Evolutionary conservation across 2,113 vertebrate species (phyloP).

Genomic region (Cyprinodon variegatus): DNA sequence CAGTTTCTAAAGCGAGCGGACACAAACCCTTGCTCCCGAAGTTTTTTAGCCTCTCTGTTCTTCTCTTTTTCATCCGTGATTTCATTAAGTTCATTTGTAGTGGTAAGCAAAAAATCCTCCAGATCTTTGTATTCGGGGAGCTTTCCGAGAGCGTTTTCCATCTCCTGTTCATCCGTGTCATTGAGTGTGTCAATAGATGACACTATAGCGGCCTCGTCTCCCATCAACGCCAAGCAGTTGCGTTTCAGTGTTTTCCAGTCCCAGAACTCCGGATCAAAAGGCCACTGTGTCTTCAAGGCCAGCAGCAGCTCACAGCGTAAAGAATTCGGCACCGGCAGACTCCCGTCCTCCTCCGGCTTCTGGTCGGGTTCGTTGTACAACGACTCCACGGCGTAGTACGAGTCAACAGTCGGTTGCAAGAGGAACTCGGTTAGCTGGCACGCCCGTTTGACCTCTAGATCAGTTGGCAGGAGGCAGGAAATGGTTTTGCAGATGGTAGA

Average conservation of each 20-base stretch:
- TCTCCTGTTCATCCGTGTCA: constrained; percentile 90
- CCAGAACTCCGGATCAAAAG: constrained; percentile 99
- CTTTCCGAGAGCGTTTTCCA: constrained; percentile 78
- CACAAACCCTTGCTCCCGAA: constrained; percentile 94
- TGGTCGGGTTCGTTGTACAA: constrained; percentile 98
- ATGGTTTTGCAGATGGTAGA: constrained; percentile 99
- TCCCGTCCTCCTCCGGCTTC: constrained; percentile 96
- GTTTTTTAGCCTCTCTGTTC: constrained; percentile 93
- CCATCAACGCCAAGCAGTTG: constrained; percentile 97
- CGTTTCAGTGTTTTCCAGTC: constrained; percentile 99
- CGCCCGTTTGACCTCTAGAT: constrained; percentile 97
- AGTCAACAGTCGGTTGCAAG: constrained; percentile 95
- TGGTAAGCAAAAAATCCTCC: constrained; percentile 86
- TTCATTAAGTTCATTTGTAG: constrained; percentile 85
- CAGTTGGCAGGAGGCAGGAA: constrained; percentile 95
- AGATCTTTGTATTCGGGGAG: constrained; percentile 86
- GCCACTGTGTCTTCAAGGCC: constrained; percentile 99
- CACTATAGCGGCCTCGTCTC: constrained; percentile 97
- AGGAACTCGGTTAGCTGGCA: constrained; percentile 99
- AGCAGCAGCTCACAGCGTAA: constrained; percentile 96
- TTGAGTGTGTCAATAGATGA: constrained; percentile 96
- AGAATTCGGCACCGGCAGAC: constrained; percentile 97
- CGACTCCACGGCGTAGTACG: constrained; percentile 97
- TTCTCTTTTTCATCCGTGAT: constrained; percentile 90
- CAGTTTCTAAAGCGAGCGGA: constrained; percentile 97